Evolutionary conservation across 2,888 invertebrate species (phyloP).

Genomic region (Noctua janthe): DNA sequence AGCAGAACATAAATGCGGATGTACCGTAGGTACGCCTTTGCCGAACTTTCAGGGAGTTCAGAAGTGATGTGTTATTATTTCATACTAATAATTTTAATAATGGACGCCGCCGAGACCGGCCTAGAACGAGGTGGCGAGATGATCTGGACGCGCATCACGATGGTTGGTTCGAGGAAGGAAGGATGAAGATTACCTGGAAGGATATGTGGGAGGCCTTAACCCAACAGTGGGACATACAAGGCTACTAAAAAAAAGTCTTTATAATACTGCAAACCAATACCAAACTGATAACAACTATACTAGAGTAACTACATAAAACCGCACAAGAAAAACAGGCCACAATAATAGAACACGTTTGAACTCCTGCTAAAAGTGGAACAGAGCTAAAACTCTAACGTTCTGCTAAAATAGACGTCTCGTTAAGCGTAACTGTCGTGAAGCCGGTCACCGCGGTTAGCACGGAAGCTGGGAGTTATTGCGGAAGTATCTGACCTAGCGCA

Average conservation of each 20-base stretch:
- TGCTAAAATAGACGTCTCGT: conserved; percentile 57
- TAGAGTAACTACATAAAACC: neutral
- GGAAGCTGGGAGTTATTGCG: conserved; percentile 52
- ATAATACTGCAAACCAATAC: neutral
- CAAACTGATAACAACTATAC: neutral
- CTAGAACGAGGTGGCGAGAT: too few relatives aligned
- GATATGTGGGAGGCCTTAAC: too few relatives aligned
- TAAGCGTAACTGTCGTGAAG: conserved; percentile 39
- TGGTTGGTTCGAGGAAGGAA: too few relatives aligned
- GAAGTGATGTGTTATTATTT: neutral
- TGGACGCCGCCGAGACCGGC: too few relatives aligned
- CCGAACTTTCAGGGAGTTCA: neutral
- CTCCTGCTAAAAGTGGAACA: conserved; percentile 29
- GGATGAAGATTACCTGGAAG: neutral
- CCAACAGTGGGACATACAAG: neutral
- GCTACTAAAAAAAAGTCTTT: neutral
- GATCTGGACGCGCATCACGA: too few relatives aligned
- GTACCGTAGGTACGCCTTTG: neutral
- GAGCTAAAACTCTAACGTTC: conserved; percentile 36
- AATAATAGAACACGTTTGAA: conserved; percentile 16
- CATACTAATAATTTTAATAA: neutral
- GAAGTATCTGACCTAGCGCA: conserved; percentile 47
- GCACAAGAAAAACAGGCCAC: conserved; percentile 20
- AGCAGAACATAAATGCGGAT: neutral
- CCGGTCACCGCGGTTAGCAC: conserved; percentile 24